Percentiles rank a stretch among this genome's conserved stretches.
Evolutionary conservation across 2,113 vertebrate genomes (phyloP).

Genomic region (Excalfactoria chinensis): DNA sequence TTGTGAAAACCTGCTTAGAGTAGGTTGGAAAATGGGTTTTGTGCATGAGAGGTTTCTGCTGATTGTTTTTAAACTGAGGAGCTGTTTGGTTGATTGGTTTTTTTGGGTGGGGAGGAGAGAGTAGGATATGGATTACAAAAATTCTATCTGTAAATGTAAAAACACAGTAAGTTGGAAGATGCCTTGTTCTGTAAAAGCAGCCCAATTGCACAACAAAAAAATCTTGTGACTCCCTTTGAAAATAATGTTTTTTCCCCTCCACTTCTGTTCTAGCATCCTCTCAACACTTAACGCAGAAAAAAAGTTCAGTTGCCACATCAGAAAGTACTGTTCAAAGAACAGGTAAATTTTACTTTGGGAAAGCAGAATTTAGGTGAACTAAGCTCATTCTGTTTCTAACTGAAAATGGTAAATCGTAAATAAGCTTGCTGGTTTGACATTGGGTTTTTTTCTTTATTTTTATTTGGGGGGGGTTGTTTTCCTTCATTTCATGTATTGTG

Average conservation of each 20-base stretch:
- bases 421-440: neutral
- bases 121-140: neutral
- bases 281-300: conserved; percentile 80
- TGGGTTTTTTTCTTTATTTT: neutral
- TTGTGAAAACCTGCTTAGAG: neutral
- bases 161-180: neutral
- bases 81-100: no score
- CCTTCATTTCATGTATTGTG: neutral
- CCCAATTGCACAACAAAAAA: neutral
- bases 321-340: conserved; percentile 80
- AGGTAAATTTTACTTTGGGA: conserved; percentile 74
- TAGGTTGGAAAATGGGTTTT: neutral
- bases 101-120: no score
- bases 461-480: neutral
- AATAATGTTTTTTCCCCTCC: conserved; percentile 63
- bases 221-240: conserved; percentile 39
- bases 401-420: neutral
- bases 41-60: neutral
- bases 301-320: conserved; percentile 73
- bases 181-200: neutral
- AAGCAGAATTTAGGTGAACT: conserved; percentile 2
- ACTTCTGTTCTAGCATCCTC: conserved; percentile 75
- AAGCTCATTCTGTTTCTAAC: neutral
- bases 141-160: neutral
- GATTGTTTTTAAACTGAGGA: neutral